These are phyloP conservation scores for Lithophane socia DNA, from an alignment of 2,888 invertebrate species.

Conservation along the genomic window DNA sequence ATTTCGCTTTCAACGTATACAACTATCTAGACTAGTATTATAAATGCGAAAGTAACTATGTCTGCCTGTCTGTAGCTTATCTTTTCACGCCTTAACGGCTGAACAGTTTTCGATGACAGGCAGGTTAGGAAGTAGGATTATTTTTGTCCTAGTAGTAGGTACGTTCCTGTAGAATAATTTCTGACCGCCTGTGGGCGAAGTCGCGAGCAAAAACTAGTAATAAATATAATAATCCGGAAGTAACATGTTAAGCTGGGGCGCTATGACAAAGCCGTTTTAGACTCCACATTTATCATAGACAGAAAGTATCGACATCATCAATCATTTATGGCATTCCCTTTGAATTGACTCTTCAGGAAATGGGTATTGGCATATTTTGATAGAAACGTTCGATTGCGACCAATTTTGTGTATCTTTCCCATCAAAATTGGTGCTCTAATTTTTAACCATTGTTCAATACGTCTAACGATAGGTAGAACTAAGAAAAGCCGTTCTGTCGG, in stretches of 20 bases:
- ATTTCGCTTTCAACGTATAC: background rate
- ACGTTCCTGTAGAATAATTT: background rate
- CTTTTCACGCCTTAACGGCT: background rate
- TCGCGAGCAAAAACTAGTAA: background rate
- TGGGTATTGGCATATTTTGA: conserved; percentile 44
- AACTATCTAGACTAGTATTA: background rate
- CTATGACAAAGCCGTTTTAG: conserved; percentile 11
- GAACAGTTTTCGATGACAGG: background rate
- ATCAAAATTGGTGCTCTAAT: background rate
- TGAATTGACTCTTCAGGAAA: conserved; percentile 42
- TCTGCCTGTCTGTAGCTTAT: too few species aligned
- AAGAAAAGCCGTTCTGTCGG: too few species aligned
- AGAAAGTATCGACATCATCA: conserved; percentile 28
- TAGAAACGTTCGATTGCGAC: conserved; percentile 26
- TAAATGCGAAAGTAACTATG: background rate
- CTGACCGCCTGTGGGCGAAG: background rate
- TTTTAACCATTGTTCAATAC: background rate
- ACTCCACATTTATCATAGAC: conserved; percentile 14
- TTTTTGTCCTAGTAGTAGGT: background rate
- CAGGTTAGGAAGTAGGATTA: background rate
- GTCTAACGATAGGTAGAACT: background rate
- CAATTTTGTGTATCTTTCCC: background rate
- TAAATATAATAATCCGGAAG: background rate
- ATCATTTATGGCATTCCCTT: conserved; percentile 32
- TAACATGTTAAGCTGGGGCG: background rate